Evolutionary conservation across 2,888 invertebrate species (phyloP), one percentile per base, ranked within the genome.

Genomic region (Diogma glabrata): DNA sequence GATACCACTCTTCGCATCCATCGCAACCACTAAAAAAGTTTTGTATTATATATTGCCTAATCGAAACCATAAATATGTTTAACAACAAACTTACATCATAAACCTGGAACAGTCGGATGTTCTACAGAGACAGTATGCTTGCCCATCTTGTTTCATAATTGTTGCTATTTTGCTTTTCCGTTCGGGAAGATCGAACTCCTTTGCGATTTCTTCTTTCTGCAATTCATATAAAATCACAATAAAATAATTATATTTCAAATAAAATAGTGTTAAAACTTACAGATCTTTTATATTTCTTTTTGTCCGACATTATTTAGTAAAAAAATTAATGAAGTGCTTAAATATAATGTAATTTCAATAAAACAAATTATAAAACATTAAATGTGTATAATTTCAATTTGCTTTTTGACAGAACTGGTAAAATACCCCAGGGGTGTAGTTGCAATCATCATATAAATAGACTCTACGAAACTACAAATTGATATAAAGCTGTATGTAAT

Each of bases 1-100:
- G 97, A 64, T 93, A 97, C 96, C 97, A 97, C 70, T 96, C 95
- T 67, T 96, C 93, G 66, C 97, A 97, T 12, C 88, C 81, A 68
- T 97, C 97, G 71, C 97, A 97, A 30, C 90, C 93, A 67, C 90
- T 90, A 62, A 4, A 65, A 72, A 56, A 51, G 48, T 50, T 17
- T 43, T 23, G 50, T 22, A 56, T 36, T 28, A 22, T 6, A 10
- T 38, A 43, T n/a, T n/a, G n/a, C n/a, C 3, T 40, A 19, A 19
- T 40, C 2, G 12, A 30, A 30, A 20, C 28, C 20, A 38, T 1
- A 24, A 20, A 45, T 6, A 3, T 24, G 23, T 45, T 26, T 9
- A 30, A 24, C n/a, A 19, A 10, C 9, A 49, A 53, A 71, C 80
- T 75, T 70, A 89, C 88, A 96, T 96, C 96, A 96, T 96, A 70